Base-by-base conservation (phyloP, 2,888 invertebrate species). In the Volucella zonaria region DNA sequence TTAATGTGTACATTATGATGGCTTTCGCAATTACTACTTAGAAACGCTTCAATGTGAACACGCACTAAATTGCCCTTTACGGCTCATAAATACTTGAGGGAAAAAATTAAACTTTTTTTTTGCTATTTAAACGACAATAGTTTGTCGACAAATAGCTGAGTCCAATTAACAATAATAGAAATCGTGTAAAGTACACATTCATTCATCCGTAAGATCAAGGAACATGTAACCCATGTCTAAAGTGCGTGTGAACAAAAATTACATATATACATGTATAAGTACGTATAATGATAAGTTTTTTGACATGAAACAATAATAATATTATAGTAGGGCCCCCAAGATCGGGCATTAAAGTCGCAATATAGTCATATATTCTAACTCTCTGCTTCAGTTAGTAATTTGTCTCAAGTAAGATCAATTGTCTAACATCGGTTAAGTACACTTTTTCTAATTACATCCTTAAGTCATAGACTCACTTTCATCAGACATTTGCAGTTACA, bases 201-300 rank as follows among this genome's bases (percentile, higher is more conserved):
- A 59, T 49, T 82, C 64, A 82, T 70, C 64, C 66, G 64, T 62
- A 70, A 66, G 31, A 61, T 11, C 49, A 66, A 61, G 31, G 31
- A 56, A 15, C 67, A 66, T 66, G 64, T 59, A 66, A 81, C 58
- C 38, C 31, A 49, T 4, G 11, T 14, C 40, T 51, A 15, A 64
- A 14, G 15, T 70, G 82, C 79, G 74, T 78, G 78, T 11, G 14
- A 58, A n/a, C 52, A 43, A 0, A 23, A 15, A 45, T 14, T 18
- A 42, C 42, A 3, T 12, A 18, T 3, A 47, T 6, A 6, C 6
- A 6, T 6, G 3, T 23, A 23, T 23, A 23, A 3, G 8, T 42
- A 47, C 10, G 10, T 38, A 11, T 31, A 49, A 68, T 49, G 3
- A 14, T 31, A 56, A 14, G 43, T 14, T 67, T n/a, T 51, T 64